Conservation (phyloP, 2,888 invertebrate genomes). For the Itoplectis maculator region DNA sequence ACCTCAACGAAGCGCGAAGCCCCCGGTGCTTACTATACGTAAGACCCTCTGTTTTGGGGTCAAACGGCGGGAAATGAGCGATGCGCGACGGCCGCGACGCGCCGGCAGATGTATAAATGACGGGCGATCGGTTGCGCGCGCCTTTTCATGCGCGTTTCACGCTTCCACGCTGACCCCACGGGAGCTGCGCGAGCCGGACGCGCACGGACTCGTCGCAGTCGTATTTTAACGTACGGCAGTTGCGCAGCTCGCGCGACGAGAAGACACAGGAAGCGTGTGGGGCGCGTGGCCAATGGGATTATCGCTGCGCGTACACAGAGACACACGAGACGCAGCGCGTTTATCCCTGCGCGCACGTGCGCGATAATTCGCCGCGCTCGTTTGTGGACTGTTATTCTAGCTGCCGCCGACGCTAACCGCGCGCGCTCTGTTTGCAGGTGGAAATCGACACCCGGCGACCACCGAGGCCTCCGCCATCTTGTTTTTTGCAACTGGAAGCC, state of each 20-base stretch:
- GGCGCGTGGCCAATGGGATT: slow-evolving; percentile 59
- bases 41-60: slow-evolving; percentile 27
- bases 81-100: background rate
- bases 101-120: slow-evolving; percentile 31
- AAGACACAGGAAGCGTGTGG: slow-evolving; percentile 43
- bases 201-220: slow-evolving; percentile 39
- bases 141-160: slow-evolving; percentile 53
- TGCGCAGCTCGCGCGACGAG: background rate
- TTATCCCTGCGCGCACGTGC: slow-evolving; percentile 44
- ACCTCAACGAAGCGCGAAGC: slow-evolving; percentile 19
- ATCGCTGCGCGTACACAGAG: slow-evolving; percentile 40
- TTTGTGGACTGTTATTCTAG: slow-evolving; percentile 22
- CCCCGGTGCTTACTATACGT: background rate
- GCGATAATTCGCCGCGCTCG: background rate
- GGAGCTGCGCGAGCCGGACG: slow-evolving; percentile 3
- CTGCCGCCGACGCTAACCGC: no score
- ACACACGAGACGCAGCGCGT: slow-evolving; percentile 42
- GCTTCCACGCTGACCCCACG: slow-evolving; percentile 48
- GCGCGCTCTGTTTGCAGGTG: background rate
- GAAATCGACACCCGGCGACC: background rate
- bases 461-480: background rate
- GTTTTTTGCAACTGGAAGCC: no score
- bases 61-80: slow-evolving; percentile 36
- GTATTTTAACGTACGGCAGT: slow-evolving; percentile 39
- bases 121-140: slow-evolving; percentile 45